Base-by-base conservation (phyloP, 2,888 invertebrate genomes). In the Athrips mouffetella region DNA sequence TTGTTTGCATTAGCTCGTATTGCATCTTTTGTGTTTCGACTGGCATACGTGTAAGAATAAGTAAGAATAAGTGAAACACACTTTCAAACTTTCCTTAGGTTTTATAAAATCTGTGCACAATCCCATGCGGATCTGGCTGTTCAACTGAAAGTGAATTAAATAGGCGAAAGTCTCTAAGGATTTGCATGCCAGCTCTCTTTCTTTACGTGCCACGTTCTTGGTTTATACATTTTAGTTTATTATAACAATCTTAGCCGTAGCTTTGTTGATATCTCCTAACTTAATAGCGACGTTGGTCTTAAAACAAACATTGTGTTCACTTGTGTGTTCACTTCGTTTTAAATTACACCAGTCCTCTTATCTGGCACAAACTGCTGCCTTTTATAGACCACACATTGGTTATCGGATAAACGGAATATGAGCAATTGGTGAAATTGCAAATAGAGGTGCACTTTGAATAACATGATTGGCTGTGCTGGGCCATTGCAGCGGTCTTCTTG, bases 111-210 rank as follows among this genome's bases (percentile, higher is more conserved):
- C 41, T 31, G 49, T 48, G 30, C 50, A 39, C 42, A 47, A 55
- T 60, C 56, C 55, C 57, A 62, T 57, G 55, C 62, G 62, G 63
- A 67, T 68, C 58, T 59, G 50, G 51, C 53, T 53, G 55, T 54
- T 57, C 58, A 63, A 62, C 59, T 60, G 83, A 86, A 83, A 85
- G 85, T 80, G 82, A 85, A 80, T 84, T 81, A 80, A 53, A 83
- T 78, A 70, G 72, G 80, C 76, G 85, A 86, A 86, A 85, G 85
- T 81, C 69, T 77, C 73, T 50, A 77, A 81, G 85, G 84, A 85
- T 75, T 82, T 70, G 70, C 72, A 65, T 74, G 70, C 54, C 67
- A 66, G 62, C 69, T 73, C 74, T 71, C 71, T 73, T 73, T 71
- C 71, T 67, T 77, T 76, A 73, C 70, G 72, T 73, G 73, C 64